Base-by-base conservation (phyloP, 2,113 vertebrate species). In the Calypte anna region DNA sequence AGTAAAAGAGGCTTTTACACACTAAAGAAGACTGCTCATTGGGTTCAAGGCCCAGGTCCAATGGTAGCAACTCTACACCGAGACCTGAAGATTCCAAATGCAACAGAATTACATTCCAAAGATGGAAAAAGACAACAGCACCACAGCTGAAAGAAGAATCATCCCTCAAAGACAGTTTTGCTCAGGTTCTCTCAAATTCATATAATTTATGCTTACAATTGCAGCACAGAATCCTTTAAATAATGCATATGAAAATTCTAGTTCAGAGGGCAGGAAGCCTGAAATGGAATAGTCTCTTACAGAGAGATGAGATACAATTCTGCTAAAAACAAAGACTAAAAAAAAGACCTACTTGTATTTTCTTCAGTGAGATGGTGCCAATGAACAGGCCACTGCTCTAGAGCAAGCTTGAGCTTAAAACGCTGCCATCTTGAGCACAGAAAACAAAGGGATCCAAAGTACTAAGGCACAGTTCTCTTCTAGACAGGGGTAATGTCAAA, bases 201-300 rank as follows among this genome's bases (percentile, higher is more conserved):
- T 59, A 19, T 64, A 81, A 81, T 75, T 92, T 50, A 78, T 53
- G 18, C 31, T 67, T 88, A 83, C 33, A 83, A 50, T 30, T 58
- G 50, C 54, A 95, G 40, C 40, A 68, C 7, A 14, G 79, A 22
- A 38, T 54, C 40, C 91, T 89, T 88, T 82, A 90, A 96, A 88
- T 54, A 55, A 93, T 5, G 11, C 19, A 63, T 24, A 84, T 7
- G 30, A 70, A 93, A 92, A 83, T 70, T 63, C 38, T 81, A 83
- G 69, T 81, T 93, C 73, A 72, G 90, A 88, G 36, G 69, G 54
- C 77, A 84, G 40, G 28, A 88, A 51, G 36, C 1, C 50, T 82
- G 36, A 77, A 95, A 91, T 14, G 8, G 48, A 83, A 72, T 2
- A 48, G 57, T 64, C 64, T 57, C n/a, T 68, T 82, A 40, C 19